A percentile compares a stretch with the other conserved stretches of the same genome.
phyloP scores from a whole-genome alignment of 2,113 vertebrate species.

The Dermatemys mawii region DNA sequence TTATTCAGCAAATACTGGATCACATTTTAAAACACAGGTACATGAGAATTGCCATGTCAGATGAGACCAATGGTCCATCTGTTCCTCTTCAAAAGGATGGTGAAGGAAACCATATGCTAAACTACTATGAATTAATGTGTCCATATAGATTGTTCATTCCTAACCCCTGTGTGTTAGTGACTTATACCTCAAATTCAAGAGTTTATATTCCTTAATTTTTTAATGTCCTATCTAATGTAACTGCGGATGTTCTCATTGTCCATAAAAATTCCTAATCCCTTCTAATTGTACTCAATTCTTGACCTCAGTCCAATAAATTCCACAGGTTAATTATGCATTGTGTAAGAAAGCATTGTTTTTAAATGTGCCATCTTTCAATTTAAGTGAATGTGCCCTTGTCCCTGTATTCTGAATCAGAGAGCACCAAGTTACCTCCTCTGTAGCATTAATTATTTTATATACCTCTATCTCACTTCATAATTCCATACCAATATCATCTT shows the following conservation, averaged over 20 bases:
- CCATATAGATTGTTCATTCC: not conserved
- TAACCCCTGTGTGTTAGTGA: not conserved
- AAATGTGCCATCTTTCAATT: not conserved
- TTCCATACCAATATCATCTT: not conserved
- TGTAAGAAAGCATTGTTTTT: not conserved
- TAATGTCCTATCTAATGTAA: not conserved
- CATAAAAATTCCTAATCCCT: not conserved
- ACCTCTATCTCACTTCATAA: not conserved
- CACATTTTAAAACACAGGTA: not conserved
- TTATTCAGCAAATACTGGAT: not conserved
- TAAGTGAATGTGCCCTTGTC: rapidly evolving
- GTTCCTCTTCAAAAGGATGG: not conserved
- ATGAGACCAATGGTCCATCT: not conserved
- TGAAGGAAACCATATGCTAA: not conserved
- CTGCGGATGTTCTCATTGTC: not conserved
- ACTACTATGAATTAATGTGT: not conserved
- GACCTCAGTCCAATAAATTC: rapidly evolving
- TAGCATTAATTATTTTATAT: not conserved
- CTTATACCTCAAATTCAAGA: not conserved
- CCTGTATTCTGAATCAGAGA: not conserved
- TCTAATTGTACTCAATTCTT: not conserved
- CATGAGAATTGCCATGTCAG: not conserved
- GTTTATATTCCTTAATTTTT: not conserved
- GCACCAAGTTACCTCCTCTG: not conserved
- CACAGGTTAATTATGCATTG: not conserved